These are phyloP conservation scores for Pangasius krempfi DNA, from an alignment of 2,797 vertebrate genomes.

Conservation along the genomic window DNA sequence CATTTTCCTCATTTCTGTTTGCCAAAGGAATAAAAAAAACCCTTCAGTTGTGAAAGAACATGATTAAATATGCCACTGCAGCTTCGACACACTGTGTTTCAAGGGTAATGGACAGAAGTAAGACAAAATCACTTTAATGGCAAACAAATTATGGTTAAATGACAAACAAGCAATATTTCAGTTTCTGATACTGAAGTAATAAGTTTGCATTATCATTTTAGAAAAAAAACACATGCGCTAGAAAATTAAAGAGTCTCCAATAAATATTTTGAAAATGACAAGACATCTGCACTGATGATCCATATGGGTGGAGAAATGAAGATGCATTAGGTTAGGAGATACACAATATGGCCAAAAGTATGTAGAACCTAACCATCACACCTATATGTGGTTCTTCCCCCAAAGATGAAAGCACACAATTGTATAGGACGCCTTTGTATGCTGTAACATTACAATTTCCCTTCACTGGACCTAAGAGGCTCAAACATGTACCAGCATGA, in stretches of 20 bases:
- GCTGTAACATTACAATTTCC: not conserved
- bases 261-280: not conserved
- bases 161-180: conserved; percentile 38
- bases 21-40: conserved; percentile 3
- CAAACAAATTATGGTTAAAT: conserved; percentile 10
- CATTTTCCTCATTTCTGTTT: conserved; percentile 47
- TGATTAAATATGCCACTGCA: conserved; percentile 23
- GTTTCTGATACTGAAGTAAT: conserved; percentile 20
- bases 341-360: not conserved
- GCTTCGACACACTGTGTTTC: conserved; percentile 26
- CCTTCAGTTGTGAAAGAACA: conserved; percentile 12
- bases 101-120: conserved; percentile 25
- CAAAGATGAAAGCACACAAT: not conserved
- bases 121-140: conserved; percentile 6
- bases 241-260: not conserved
- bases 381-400: not conserved
- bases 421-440: not conserved
- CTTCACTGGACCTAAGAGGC: not conserved
- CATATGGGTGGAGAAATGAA: not conserved
- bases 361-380: not conserved
- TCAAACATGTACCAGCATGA: not conserved
- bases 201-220: not conserved
- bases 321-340: not conserved
- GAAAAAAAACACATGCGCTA: not conserved
- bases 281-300: not conserved